Percentiles rank a stretch among this genome's conserved stretches.
Evolutionary conservation across 2,113 vertebrate species (phyloP).

Genomic region (Tauraco erythrolophus): DNA sequence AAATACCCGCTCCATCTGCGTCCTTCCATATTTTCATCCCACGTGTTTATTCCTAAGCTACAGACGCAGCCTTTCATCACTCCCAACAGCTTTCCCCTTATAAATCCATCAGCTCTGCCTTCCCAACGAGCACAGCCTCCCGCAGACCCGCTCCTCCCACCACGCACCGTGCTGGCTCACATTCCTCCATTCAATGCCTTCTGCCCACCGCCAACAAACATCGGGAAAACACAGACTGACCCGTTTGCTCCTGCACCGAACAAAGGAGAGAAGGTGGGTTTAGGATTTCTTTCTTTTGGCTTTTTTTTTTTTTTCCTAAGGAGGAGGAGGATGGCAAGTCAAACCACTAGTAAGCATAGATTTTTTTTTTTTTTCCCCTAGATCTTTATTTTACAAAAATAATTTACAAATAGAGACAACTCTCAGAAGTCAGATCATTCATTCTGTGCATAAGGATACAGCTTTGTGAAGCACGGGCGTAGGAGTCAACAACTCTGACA

Average conservation of each 20-base stretch:
- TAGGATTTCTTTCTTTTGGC: not conserved
- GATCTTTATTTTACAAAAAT: slow-evolving; percentile 80
- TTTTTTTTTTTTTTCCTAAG: not conserved
- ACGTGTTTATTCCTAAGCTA: not conserved
- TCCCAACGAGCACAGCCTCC: not conserved
- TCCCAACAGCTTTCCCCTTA: not conserved
- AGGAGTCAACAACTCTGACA: slow-evolving; percentile 21
- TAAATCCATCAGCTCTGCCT: not conserved
- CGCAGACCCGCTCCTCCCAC: not conserved
- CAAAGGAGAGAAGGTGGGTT: not conserved
- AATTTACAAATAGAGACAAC: slow-evolving; percentile 76
- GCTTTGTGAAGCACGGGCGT: not conserved
- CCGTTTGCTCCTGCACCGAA: not conserved
- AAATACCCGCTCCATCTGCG: not conserved
- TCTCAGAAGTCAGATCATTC: slow-evolving; percentile 34
- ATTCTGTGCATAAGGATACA: slow-evolving; percentile 17
- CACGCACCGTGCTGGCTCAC: not conserved
- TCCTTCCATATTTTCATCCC: not conserved
- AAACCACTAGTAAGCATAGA: not conserved
- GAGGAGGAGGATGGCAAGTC: not conserved
- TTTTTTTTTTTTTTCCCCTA: not conserved
- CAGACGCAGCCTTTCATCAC: not conserved
- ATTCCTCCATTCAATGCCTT: not conserved
- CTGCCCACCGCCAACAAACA: not conserved
- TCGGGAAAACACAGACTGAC: not conserved